Base-by-base conservation (phyloP, 2,888 invertebrate species). In the Thera obeliscata region DNA sequence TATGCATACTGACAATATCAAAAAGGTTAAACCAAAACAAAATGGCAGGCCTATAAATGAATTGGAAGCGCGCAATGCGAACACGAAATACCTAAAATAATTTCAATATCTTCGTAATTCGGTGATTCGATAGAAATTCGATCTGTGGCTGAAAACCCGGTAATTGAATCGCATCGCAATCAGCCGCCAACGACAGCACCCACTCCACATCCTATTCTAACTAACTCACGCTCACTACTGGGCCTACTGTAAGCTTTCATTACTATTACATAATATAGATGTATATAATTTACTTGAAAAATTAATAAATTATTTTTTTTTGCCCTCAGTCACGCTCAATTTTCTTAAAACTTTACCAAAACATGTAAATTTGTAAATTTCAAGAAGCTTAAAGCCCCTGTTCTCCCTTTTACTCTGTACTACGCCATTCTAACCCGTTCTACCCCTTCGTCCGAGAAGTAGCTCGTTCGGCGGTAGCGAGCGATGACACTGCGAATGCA, bases 401-500 rank as follows among this genome's bases (percentile, higher is more conserved):
- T 54, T 57, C 43, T 33, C 56, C 8, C 9, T 35, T 8, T n/a
- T 46, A n/a, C 46, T 12, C n/a, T 12, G 55, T 38, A 38, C 11
- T n/a, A 11, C n/a, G n/a, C 55, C 55, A 55, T 35, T 41, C 52
- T 60, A 41, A 50, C 43, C n/a, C 33, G 22, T 7, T 61, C n/a
- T 46, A 35, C 35, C 48, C 48, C 55, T 46, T 12, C 7, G 61
- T 61, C 54, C 60, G 54, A 58, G 43, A 9, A 9, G 43, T 46
- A 46, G 46, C 52, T 58, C 52, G 57, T 41, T 64, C 36, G 8
- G 9, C 58, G 58, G 52, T 7, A 49, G 11, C 56, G 41, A 9
- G 35, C 55, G 69, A 71, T 71, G 74, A 78, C 79, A 73, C 36
- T 66, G 72, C 76, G 74, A 76, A 81, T 82, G 83, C 80, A 81